A percentile compares a stretch with the other conserved stretches of the same genome.
These are phyloP conservation scores for Protonibea diacanthus DNA, from an alignment of 2,797 vertebrate species.

Conservation along the genomic window DNA sequence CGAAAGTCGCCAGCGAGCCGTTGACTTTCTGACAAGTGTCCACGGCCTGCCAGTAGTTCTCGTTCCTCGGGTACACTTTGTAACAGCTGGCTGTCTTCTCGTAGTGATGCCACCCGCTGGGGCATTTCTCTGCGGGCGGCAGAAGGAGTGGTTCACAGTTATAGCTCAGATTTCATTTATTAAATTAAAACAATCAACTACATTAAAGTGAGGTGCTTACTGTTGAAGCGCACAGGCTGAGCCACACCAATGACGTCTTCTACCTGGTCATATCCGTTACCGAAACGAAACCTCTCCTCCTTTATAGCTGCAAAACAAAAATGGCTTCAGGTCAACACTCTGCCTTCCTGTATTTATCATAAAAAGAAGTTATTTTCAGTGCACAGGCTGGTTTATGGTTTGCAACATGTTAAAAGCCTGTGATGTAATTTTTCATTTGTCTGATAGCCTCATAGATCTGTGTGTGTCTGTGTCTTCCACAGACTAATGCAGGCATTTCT, in stretches of 20 bases:
- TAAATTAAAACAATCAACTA: not conserved
- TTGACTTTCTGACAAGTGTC: constrained; percentile 97
- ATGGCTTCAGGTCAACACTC: not conserved
- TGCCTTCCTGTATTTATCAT: not conserved
- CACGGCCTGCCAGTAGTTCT: constrained; percentile 98
- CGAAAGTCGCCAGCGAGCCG: constrained; percentile 95
- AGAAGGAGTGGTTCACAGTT: not conserved
- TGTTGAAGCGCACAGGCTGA: constrained; percentile 96
- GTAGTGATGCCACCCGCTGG: constrained; percentile 98
- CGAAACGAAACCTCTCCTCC: constrained; percentile 84
- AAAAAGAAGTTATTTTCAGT: not conserved
- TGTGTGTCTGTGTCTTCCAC: not conserved
- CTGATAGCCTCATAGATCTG: not conserved
- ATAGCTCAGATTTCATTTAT: not conserved
- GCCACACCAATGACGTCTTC: constrained; percentile 92
- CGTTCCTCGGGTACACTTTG: constrained; percentile 92
- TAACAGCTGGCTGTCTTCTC: constrained; percentile 99
- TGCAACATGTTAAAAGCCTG: constrained; percentile 10
- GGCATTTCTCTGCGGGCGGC: constrained; percentile 93
- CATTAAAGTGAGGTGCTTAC: constrained; percentile 82
- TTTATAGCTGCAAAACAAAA: constrained; percentile 77
- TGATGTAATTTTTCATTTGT: constrained; percentile 17
- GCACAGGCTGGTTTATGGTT: constrained; percentile 17
- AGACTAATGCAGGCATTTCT: not conserved
- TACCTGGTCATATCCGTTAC: constrained; percentile 83